Conservation (phyloP, 2,888 invertebrate genomes). For the Harpagoxenus sublaevis region DNA sequence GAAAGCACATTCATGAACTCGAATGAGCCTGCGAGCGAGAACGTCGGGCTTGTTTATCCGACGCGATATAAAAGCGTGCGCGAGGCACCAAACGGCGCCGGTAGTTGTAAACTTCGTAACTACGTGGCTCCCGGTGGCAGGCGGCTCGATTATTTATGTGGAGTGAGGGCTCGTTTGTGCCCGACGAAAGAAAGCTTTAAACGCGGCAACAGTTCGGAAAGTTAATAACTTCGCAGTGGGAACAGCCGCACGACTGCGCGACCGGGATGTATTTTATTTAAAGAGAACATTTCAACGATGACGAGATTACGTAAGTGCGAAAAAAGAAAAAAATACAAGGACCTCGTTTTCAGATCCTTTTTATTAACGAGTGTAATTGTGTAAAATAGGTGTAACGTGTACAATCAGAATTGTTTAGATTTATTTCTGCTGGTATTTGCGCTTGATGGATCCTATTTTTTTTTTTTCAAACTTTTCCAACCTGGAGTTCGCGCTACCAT, state of each 20-base stretch:
- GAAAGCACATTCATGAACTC: slow-evolving; percentile 57
- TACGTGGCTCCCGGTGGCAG: slow-evolving; percentile 51
- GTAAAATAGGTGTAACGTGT: background rate
- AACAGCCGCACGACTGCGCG: slow-evolving; percentile 11
- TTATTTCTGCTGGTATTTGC: background rate
- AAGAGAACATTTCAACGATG: slow-evolving; percentile 28
- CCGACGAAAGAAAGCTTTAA: slow-evolving; percentile 58
- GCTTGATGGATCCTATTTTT: background rate
- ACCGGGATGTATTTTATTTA: slow-evolving; percentile 15
- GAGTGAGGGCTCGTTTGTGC: slow-evolving; percentile 46
- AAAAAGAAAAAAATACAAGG: background rate
- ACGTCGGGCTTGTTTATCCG: slow-evolving; percentile 50
- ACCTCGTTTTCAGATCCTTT: background rate
- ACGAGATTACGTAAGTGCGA: background rate
- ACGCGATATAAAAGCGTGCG: slow-evolving; percentile 49
- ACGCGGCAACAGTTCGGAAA: slow-evolving; percentile 60
- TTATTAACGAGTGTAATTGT: background rate
- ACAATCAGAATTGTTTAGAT: background rate
- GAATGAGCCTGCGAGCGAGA: slow-evolving; percentile 41
- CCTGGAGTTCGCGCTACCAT: background rate
- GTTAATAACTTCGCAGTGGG: slow-evolving; percentile 59
- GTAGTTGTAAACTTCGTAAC: slow-evolving; percentile 60
- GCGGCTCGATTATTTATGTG: slow-evolving; percentile 68
- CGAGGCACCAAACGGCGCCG: slow-evolving; percentile 39
- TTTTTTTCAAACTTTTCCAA: background rate